Percentiles rank a stretch among this genome's conserved stretches.
These are phyloP conservation scores for Contarinia nasturtii DNA, from an alignment of 1,140 invertebrate species.

Conservation along the genomic window DNA sequence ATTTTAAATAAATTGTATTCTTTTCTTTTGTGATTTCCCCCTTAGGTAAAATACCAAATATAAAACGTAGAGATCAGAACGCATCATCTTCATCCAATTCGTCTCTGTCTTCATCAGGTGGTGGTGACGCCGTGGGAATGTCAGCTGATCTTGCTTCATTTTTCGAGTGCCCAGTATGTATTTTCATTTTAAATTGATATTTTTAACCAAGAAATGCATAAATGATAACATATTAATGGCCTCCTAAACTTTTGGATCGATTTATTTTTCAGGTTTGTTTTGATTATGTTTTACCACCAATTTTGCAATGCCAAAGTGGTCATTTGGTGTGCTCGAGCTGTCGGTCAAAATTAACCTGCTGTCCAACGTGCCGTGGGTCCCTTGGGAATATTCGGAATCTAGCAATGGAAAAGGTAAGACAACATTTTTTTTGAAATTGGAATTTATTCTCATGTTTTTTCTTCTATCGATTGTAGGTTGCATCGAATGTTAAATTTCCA, in stretches of 20 bases:
- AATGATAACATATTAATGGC: no score
- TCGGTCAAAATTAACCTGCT: slow-evolving; percentile 87
- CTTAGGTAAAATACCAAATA: background rate
- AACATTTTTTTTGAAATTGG: no score
- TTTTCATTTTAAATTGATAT: no score
- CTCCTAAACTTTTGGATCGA: no score
- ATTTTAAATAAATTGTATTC: no score
- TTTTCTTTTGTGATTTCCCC: no score
- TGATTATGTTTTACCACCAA: slow-evolving; percentile 97
- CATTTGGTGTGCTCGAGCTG: slow-evolving; percentile 87
- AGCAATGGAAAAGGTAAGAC: slow-evolving; percentile 94
- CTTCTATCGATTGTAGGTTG: slow-evolving; percentile 33
- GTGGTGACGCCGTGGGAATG: slow-evolving; percentile 30
- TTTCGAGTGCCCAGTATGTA: slow-evolving; percentile 96
- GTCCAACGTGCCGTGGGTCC: slow-evolving; percentile 92
- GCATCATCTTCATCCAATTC: slow-evolving; percentile 20
- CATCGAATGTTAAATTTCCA: slow-evolving; percentile 93
- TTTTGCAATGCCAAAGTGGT: slow-evolving; percentile 72
- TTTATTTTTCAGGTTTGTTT: no score
- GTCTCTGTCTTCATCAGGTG: slow-evolving; percentile 21
- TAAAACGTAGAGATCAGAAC: background rate
- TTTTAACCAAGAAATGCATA: no score
- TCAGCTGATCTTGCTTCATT: slow-evolving; percentile 80
- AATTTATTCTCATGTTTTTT: no score
- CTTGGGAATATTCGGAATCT: slow-evolving; percentile 94